Base-by-base conservation (phyloP, 1,140 invertebrate genomes). In the Eupeodes corollae region DNA sequence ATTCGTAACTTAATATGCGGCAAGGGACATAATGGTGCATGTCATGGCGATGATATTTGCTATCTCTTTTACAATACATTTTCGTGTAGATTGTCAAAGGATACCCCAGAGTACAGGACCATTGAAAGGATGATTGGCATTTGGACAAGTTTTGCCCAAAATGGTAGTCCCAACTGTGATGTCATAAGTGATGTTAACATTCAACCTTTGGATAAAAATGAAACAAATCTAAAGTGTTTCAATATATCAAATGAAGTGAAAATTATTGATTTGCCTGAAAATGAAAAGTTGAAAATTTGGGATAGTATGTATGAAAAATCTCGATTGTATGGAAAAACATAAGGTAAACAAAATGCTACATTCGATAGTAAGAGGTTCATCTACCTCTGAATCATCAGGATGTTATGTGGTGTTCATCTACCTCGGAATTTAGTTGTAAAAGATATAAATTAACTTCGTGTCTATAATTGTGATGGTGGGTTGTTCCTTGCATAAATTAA, bases 11-110 rank as follows among this genome's bases (percentile, higher is more conserved):
- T 57, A 54, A 48, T 66, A 9, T 66, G 63, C 16, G 60, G 60
- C 21, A 49, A 48, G 12, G 45, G 56, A 21, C 51, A 72, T 19
- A 54, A 68, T 55, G 75, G 80, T 11, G 71, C 73, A 1, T 74
- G 70, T 51, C 81, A 83, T 54, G 75, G 72, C 0, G 81, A 83
- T 49, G 81, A 83, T 52, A 37, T 82, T 2, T 75, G 74, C 50
- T 82, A 81, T 59, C 52, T 82, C 6, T 83, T 80, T 54, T 67
- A 71, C 50, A 73, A 66, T 41, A 59, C 61, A 51, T 52, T 74
- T 30, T 70, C 67, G 11, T 53, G 59, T 14, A 67, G 69, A 39
- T 50, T 63, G 44, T 58, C 68, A 15, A 50, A 52, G 0, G 61
- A 55, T 5, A 56, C 66, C 0, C 57, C 52, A 0, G 67, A 63